phyloP scores from a whole-genome alignment of 2,888 invertebrate species.

The Hirtodrosophila duncani region DNA sequence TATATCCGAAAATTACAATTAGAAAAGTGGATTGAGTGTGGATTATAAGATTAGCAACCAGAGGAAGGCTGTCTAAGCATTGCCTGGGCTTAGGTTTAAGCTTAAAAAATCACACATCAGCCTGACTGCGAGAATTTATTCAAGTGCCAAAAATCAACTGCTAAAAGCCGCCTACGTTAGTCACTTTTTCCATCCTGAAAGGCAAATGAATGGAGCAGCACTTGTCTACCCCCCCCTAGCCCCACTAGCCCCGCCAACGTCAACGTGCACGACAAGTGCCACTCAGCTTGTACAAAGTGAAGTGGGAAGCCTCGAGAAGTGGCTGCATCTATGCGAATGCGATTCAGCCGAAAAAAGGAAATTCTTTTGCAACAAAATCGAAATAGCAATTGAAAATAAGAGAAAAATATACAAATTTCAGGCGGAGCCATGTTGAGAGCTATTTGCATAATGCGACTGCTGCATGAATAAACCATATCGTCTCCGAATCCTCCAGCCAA shows the following conservation, averaged over 20 bases:
- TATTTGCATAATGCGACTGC: constrained; percentile 70
- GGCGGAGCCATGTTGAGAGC: constrained; percentile 43
- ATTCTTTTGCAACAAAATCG: constrained; percentile 69
- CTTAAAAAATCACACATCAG: not conserved
- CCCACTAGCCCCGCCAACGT: not conserved
- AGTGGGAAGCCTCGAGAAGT: constrained; percentile 40
- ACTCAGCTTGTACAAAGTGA: constrained; percentile 56
- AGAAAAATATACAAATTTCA: constrained; percentile 65
- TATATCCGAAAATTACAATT: not conserved
- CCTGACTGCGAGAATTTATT: not conserved
- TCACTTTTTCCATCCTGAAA: constrained; percentile 24
- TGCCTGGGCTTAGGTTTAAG: not conserved
- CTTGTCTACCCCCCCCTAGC: not conserved
- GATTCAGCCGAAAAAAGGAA: too few relatives aligned
- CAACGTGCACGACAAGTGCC: constrained; percentile 39
- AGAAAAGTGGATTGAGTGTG: constrained; percentile 13
- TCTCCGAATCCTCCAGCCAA: constrained; percentile 21
- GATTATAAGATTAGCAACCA: constrained; percentile 1
- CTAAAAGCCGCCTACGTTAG: constrained; percentile 26
- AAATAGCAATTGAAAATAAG: constrained; percentile 53
- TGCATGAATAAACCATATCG: constrained; percentile 69
- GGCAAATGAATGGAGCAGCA: constrained; percentile 24
- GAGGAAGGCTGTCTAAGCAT: not conserved
- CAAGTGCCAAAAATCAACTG: constrained; percentile 28
- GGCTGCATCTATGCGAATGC: constrained; percentile 20